Conservation (phyloP, 2,888 invertebrate genomes). For the Microplitis deprimator region DNA sequence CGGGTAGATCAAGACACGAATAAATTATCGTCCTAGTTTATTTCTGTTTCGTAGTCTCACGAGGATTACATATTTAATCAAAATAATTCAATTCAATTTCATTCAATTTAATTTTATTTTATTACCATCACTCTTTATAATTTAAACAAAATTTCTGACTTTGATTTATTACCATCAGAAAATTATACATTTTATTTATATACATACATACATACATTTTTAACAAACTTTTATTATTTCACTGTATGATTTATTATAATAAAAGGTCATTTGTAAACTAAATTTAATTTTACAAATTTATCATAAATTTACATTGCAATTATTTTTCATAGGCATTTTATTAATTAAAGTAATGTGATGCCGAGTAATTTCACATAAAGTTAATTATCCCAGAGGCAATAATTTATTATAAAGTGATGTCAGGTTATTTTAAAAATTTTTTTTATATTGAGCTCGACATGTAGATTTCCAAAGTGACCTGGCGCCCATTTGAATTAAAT, state of each 20-base stretch:
- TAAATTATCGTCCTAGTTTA: conserved; percentile 22
- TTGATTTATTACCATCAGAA: too few relatives aligned
- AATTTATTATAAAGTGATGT: background rate
- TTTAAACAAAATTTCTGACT: too few relatives aligned
- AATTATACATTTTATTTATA: too few relatives aligned
- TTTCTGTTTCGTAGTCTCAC: background rate
- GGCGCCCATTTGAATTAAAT: background rate
- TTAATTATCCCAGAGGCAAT: background rate
- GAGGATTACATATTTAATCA: background rate
- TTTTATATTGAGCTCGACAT: background rate
- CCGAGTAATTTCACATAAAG: background rate
- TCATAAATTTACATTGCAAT: background rate
- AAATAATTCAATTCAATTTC: background rate
- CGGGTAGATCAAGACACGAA: conserved; percentile 14
- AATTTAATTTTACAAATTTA: too few relatives aligned
- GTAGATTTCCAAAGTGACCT: background rate
- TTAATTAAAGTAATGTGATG: background rate
- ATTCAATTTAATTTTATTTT: background rate
- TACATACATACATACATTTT: too few relatives aligned
- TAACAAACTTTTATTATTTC: too few relatives aligned
- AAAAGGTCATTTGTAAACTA: background rate
- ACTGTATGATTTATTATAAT: too few relatives aligned
- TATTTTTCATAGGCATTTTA: conserved; percentile 1
- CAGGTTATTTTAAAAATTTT: background rate
- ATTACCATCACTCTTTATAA: background rate